Evolutionary conservation across 2,113 vertebrate genomes (phyloP).

Genomic region (Notarius lentiginosus): DNA sequence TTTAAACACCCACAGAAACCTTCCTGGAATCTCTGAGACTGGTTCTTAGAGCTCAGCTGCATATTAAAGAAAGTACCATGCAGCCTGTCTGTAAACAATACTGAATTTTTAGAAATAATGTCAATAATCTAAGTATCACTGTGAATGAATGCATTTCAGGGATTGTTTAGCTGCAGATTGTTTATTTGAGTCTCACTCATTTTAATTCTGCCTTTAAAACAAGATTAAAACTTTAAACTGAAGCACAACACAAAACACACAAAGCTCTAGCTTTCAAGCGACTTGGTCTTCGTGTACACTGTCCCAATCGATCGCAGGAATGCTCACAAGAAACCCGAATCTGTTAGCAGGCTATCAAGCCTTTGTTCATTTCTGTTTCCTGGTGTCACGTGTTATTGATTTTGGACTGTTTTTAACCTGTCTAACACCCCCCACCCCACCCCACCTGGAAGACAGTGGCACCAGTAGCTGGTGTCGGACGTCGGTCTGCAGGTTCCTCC

Average conservation of each 20-base stretch:
- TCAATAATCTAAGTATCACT: neutral
- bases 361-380: neutral
- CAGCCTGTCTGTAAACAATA: neutral
- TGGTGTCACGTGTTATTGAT: neutral
- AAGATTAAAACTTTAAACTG: neutral
- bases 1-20: neutral
- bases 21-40: neutral
- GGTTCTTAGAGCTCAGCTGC: neutral
- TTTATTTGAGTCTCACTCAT: neutral
- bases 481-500: slow-evolving; percentile 88
- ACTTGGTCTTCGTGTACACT: neutral
- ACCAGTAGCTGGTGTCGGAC: slow-evolving; percentile 82
- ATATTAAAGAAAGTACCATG: neutral
- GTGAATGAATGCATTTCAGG: neutral
- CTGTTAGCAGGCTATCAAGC: too few species aligned
- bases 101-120: too few species aligned
- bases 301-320: neutral
- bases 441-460: slow-evolving; percentile 91
- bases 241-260: too few species aligned
- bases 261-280: neutral
- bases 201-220: neutral
- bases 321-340: neutral
- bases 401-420: neutral
- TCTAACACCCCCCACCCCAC: slow-evolving; percentile 21
- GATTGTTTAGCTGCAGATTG: neutral